These are phyloP conservation scores for Drosophila funebris DNA, from an alignment of 1,140 invertebrate genomes.

Conservation along the genomic window DNA sequence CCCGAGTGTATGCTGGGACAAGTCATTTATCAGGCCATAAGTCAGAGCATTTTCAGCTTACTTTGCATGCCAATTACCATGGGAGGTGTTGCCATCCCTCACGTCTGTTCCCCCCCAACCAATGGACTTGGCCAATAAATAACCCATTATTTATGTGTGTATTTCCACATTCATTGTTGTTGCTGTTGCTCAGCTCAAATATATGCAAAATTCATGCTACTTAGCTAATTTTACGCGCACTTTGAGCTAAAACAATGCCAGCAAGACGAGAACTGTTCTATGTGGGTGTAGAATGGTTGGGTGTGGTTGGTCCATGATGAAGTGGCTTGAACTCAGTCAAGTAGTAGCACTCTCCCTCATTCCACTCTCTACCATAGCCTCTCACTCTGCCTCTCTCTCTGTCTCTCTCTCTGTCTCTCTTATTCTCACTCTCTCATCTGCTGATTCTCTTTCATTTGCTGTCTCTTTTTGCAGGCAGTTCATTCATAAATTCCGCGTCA, in stretches of 20 bases:
- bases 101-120: too few species aligned
- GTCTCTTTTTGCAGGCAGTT: conserved; percentile 52
- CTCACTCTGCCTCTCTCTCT: neutral
- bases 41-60: conserved; percentile 38
- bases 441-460: neutral
- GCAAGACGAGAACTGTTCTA: conserved; percentile 14
- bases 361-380: neutral
- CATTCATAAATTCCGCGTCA: conserved; percentile 80
- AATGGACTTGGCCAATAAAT: conserved; percentile 73
- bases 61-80: conserved; percentile 53
- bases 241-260: conserved; percentile 73
- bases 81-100: too few species aligned
- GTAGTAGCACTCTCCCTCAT: neutral
- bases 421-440: neutral
- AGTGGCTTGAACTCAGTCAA: conserved; percentile 46
- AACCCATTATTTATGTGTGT: conserved; percentile 68
- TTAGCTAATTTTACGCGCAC: conserved; percentile 74
- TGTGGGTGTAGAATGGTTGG: conserved; percentile 1
- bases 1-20: conserved; percentile 2
- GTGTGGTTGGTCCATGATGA: conserved; percentile 28
- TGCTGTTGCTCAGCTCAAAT: conserved; percentile 24
- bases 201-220: conserved; percentile 67
- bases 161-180: neutral
- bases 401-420: neutral
- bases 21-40: conserved; percentile 48